These are phyloP conservation scores for Eupristina koningsbergeri DNA, from an alignment of 1,140 invertebrate genomes.

Conservation along the genomic window DNA sequence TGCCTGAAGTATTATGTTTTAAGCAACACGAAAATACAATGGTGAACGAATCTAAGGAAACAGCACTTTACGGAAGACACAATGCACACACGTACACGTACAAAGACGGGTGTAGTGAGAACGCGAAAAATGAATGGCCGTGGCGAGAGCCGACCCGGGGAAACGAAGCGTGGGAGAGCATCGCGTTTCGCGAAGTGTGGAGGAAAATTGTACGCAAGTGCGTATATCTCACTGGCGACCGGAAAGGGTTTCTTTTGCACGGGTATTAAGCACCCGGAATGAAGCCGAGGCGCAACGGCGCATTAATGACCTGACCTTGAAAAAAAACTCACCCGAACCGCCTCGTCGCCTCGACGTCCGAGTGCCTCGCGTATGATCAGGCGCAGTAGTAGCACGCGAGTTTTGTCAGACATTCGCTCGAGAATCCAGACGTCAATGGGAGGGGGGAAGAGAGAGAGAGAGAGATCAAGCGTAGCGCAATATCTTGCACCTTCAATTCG, in stretches of 20 bases:
- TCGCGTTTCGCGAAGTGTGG: constrained; percentile 22
- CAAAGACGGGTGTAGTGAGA: not conserved
- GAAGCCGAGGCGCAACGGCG: not conserved
- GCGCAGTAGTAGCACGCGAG: constrained; percentile 51
- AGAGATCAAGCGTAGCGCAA: not conserved
- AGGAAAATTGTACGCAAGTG: constrained; percentile 19
- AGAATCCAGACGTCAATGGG: too few relatives aligned
- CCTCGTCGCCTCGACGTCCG: not conserved
- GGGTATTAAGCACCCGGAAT: constrained; percentile 2
- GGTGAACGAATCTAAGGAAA: not conserved
- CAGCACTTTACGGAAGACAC: not conserved
- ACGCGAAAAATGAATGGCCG: constrained; percentile 35
- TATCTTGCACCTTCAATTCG: too few relatives aligned
- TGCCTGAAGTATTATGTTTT: not conserved
- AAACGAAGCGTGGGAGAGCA: constrained; percentile 32
- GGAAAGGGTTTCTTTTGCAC: constrained; percentile 37
- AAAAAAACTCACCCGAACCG: constrained; percentile 19
- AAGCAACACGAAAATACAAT: not conserved
- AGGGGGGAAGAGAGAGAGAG: too few relatives aligned
- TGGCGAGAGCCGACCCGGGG: not conserved
- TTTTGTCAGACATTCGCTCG: constrained; percentile 40
- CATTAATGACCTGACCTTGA: constrained; percentile 37
- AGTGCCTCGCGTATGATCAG: not conserved
- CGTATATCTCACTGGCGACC: constrained; percentile 14
- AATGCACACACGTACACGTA: too few relatives aligned